Conservation (phyloP, 2,113 vertebrate genomes). For the Cyanoderma ruficeps region DNA sequence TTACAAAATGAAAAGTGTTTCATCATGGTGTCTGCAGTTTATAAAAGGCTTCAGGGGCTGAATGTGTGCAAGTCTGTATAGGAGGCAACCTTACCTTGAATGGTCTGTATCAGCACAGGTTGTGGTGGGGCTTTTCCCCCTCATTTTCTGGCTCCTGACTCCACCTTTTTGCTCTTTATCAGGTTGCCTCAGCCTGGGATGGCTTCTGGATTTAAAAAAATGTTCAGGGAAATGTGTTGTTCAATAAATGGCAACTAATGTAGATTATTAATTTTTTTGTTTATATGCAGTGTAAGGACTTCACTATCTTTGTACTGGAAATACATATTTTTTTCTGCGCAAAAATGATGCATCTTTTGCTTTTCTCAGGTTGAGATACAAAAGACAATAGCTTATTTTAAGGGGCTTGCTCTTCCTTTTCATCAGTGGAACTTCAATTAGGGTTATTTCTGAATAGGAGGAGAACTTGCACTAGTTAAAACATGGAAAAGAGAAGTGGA, state of each 20-base stretch:
- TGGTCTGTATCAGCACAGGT: not conserved
- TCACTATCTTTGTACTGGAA: not conserved
- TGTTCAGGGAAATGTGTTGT: not conserved
- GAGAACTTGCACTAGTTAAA: not conserved
- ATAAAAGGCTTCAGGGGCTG: slow-evolving; percentile 6
- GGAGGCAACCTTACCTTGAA: not conserved
- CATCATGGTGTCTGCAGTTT: slow-evolving; percentile 41
- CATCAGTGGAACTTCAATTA: slow-evolving; percentile 11
- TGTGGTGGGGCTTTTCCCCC: not conserved
- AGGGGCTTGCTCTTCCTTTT: slow-evolving; percentile 22
- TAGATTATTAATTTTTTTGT: not conserved
- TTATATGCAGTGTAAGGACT: not conserved
- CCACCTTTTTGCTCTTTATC: not conserved
- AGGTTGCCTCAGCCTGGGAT: not conserved
- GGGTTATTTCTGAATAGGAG: slow-evolving; percentile 25
- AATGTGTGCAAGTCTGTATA: not conserved
- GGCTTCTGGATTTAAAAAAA: not conserved
- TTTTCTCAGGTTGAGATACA: slow-evolving; percentile 20
- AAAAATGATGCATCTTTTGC: not conserved
- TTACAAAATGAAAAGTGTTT: slow-evolving; percentile 57
- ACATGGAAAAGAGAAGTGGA: not conserved
- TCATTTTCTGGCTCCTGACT: not conserved
- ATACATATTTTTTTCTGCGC: not conserved
- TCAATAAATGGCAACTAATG: not conserved
- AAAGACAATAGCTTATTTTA: slow-evolving; percentile 34